Base-by-base conservation (phyloP, 2,113 vertebrate genomes). In the Pogona vitticeps region DNA sequence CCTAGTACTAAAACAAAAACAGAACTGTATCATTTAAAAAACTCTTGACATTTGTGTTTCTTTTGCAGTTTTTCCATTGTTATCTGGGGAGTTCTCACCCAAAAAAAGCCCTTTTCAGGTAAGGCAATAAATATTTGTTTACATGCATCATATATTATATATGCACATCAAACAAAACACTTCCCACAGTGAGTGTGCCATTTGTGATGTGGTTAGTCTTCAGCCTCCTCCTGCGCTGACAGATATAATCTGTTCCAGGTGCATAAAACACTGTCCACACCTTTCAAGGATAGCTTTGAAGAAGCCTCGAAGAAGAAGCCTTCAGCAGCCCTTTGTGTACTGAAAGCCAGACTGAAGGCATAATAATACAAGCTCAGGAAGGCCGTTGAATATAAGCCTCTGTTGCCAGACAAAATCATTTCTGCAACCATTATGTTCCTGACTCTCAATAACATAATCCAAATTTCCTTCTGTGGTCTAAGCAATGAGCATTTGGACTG, bases 31-130 rank as follows among this genome's bases (percentile, higher is more conserved):
- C 18, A 38, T 84, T 65, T 3, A 82, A 1, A 70, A 82, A 3
- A 67, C 59, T 52, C 46, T 26, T 89, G 1, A 10, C 17, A 8
- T 2, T 28, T 68, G 3, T 1, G 81, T 86, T 61, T 33, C 36
- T 3, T 94, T 97, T 67, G 3, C 93, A 99, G 98, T 94, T 99
- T 99, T 88, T 97, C 99, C 77, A 98, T 99, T 0, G 98, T 99
- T 36, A 96, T 99, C 94, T 99, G 98, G 99, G 98, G 98, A 1
- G 96, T 99, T 91, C 98, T 99, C 76, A 98, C 98, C 1, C 99
- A 99, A 95, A 99, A 98, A 92, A 99, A 99, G 61, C 99, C 98
- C 0, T 99, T 99, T 94, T 98, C 98, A 97, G 98, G 98, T 99
- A 92, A 97, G 94, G 23, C 72, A 56, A 28, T 73, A 77, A 84